phyloP scores from a whole-genome alignment of 1,140 invertebrate species.

The Eriocheir sinensis region DNA sequence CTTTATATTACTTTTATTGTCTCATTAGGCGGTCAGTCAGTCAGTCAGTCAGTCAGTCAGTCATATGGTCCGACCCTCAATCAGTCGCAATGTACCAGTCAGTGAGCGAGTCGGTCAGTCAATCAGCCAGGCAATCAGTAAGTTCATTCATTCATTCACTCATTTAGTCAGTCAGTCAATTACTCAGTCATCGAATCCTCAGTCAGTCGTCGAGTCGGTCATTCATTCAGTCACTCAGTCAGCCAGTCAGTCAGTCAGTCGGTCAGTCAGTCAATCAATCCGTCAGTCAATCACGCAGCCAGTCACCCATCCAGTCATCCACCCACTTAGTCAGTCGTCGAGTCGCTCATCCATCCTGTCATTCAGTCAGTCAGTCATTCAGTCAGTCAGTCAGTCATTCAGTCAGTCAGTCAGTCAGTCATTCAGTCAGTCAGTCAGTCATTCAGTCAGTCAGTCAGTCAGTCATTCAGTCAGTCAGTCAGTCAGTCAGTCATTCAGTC shows the following conservation, averaged over 20 bases:
- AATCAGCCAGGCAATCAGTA: too few species aligned
- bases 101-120: too few species aligned
- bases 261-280: too few species aligned
- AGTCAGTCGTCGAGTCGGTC: not conserved
- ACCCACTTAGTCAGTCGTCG: not conserved
- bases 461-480: constrained; percentile 6
- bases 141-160: not conserved
- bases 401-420: not conserved
- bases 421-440: not conserved
- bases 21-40: too few species aligned
- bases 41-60: too few species aligned
- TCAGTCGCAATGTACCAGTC: too few species aligned
- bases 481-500: not conserved
- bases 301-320: not conserved
- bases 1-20: too few species aligned
- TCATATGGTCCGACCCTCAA: too few species aligned
- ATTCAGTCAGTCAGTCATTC: not conserved
- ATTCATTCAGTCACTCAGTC: too few species aligned
- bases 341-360: not conserved
- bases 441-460: not conserved
- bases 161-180: too few species aligned
- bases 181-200: too few species aligned
- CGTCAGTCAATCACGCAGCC: not conserved
- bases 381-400: not conserved
- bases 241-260: too few species aligned